A percentile compares a stretch with the other conserved stretches of the same genome.
phyloP scores from a whole-genome alignment of 2,113 vertebrate species.

The Gulo gulo region DNA sequence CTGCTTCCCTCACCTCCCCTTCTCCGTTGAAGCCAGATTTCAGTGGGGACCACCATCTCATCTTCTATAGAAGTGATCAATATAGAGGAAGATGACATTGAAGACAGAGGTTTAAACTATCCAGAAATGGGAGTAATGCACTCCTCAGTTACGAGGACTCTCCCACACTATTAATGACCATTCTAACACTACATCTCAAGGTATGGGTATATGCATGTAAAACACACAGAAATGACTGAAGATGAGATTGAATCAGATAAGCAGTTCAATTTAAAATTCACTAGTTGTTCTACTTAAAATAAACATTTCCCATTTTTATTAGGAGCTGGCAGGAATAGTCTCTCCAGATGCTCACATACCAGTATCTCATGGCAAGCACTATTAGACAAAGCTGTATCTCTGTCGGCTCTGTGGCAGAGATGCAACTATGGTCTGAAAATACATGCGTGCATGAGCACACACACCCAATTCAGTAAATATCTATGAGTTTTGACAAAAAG shows the following conservation, averaged over 20 bases:
- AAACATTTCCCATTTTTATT: slow-evolving; percentile 16
- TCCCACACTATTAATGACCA: neutral
- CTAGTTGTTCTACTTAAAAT: slow-evolving; percentile 40
- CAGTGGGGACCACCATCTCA: neutral
- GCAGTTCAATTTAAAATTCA: slow-evolving; percentile 28
- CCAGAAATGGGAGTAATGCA: neutral
- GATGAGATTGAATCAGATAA: neutral
- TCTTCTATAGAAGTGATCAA: neutral
- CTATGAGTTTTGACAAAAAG: neutral
- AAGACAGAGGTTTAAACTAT: neutral
- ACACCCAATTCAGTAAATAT: neutral
- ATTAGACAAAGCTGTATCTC: neutral
- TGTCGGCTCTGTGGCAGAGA: slow-evolving; percentile 3
- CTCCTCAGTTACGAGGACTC: neutral
- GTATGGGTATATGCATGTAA: accelerated
- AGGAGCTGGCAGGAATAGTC: neutral
- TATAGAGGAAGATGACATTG: neutral
- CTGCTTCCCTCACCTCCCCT: neutral
- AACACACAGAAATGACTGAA: neutral
- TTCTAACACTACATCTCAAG: neutral
- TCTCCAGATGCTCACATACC: neutral
- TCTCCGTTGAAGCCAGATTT: neutral
- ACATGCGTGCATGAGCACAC: neutral
- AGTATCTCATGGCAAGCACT: neutral
- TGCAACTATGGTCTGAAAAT: neutral